phyloP scores from a whole-genome alignment of 1,140 invertebrate species.

The Daktulosphaira vitifoliae region DNA sequence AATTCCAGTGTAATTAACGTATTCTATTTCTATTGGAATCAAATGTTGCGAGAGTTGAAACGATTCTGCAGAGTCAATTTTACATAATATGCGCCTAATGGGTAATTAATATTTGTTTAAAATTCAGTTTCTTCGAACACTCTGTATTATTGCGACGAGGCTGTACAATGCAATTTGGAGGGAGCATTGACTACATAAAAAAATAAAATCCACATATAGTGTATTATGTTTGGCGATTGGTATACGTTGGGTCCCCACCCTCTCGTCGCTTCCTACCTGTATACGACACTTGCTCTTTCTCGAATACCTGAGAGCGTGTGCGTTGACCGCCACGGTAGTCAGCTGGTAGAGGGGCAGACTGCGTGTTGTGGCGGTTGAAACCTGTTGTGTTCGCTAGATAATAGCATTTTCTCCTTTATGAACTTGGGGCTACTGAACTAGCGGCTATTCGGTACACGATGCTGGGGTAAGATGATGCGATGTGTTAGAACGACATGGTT shows the following conservation, averaged over 20 bases:
- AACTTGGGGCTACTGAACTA: too few species aligned
- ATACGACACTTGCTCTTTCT: conserved; percentile 26
- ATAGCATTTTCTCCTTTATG: too few species aligned
- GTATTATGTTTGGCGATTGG: not conserved
- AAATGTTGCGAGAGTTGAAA: too few species aligned
- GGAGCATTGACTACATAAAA: not conserved
- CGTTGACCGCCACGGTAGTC: not conserved
- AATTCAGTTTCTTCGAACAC: not conserved
- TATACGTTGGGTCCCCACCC: not conserved
- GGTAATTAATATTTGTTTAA: too few species aligned
- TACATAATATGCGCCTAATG: too few species aligned
- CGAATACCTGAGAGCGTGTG: conserved; percentile 18
- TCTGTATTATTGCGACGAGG: not conserved
- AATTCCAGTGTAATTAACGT: too few species aligned
- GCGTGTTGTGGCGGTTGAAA: not conserved
- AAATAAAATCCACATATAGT: conserved; percentile 10
- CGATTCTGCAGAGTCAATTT: too few species aligned
- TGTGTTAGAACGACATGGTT: not conserved
- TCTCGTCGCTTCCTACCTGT: not conserved
- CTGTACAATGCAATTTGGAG: not conserved
- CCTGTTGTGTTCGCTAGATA: not conserved
- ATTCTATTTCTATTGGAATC: too few species aligned
- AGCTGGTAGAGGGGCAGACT: not conserved
- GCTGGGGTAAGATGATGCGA: not conserved
- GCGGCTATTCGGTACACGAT: not conserved